Evolutionary conservation across 1,140 invertebrate genomes (phyloP), one percentile per base, ranked within the genome.

Genomic region (Periplaneta americana): DNA sequence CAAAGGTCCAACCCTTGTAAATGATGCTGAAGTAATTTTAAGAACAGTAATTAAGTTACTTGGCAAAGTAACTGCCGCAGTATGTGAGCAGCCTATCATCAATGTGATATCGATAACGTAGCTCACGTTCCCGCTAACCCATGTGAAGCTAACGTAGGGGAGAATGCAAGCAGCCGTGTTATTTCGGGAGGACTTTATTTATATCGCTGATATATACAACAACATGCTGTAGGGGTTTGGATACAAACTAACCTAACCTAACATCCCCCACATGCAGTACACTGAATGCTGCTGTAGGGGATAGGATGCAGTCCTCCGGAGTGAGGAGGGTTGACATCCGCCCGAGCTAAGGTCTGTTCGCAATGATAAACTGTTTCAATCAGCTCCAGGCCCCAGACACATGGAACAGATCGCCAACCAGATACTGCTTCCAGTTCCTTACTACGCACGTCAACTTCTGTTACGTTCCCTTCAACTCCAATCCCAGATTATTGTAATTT

Each of bases 161-260:
- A 66, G 48, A 66, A n/a, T 66, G 48, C 48, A 66, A 66, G 75
- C 8, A 28, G 32, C 75, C n/a, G 31, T 77, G 33, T 77, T 34
- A 34, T 77, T 77, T 36, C 15, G 3, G 75, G 22, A 18, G n/a
- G 32, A 77, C 32, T 77, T 77, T 77, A 77, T 77, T 77, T 77
- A 77, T 77, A 77, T 4, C 75, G 31, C 31, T 34, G 75, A 34
- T 36, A 36, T 77, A 36, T 77, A 66, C 48, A 66, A 66, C 48
- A 66, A 66, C 48, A 66, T 66, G 48, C 48, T n/a, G 48, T n/a
- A 66, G 75, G 75, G 18, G 17, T 13, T 32, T 15, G 35, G 33
- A 34, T 77, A 36, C 33, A 34, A 77, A 77, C 75, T 77, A 77
- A 77, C 75, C 75, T 77, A 77, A 77, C 75, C 75, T 77, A 77